These are phyloP conservation scores for Daphoenositta chrysoptera DNA, from an alignment of 2,113 vertebrate species.

Conservation along the genomic window DNA sequence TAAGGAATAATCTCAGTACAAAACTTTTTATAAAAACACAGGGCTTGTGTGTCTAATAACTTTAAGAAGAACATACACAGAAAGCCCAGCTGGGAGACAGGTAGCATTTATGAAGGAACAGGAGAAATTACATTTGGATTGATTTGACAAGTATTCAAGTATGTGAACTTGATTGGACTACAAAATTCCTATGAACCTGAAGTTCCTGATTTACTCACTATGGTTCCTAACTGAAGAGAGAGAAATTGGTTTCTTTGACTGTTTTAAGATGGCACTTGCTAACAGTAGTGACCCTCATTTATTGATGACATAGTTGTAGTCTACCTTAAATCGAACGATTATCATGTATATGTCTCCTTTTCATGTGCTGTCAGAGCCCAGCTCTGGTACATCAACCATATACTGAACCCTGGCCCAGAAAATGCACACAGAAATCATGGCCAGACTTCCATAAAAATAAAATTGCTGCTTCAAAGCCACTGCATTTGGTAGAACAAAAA, in stretches of 20 bases:
- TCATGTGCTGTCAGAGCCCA: not conserved
- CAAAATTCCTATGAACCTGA: not conserved
- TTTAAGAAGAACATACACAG: not conserved
- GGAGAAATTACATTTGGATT: not conserved
- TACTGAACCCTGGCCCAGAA: not conserved
- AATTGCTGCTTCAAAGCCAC: not conserved
- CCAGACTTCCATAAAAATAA: not conserved
- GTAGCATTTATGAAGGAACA: not conserved
- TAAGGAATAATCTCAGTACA: not conserved
- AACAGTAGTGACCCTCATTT: not conserved
- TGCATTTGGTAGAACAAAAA: not conserved
- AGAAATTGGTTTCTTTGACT: not conserved
- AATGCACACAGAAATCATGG: not conserved
- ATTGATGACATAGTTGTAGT: not conserved
- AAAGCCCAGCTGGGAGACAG: not conserved
- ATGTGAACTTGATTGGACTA: not conserved
- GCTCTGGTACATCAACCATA: not conserved
- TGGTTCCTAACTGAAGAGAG: not conserved
- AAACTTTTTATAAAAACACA: not conserved
- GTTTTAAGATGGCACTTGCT: not conserved
- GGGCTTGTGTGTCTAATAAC: not conserved
- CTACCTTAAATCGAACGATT: not conserved
- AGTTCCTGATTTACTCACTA: not conserved
- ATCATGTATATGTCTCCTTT: not conserved
- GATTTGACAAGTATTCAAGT: not conserved